Conservation (phyloP, 1,140 invertebrate species). For the Spodoptera litura region DNA sequence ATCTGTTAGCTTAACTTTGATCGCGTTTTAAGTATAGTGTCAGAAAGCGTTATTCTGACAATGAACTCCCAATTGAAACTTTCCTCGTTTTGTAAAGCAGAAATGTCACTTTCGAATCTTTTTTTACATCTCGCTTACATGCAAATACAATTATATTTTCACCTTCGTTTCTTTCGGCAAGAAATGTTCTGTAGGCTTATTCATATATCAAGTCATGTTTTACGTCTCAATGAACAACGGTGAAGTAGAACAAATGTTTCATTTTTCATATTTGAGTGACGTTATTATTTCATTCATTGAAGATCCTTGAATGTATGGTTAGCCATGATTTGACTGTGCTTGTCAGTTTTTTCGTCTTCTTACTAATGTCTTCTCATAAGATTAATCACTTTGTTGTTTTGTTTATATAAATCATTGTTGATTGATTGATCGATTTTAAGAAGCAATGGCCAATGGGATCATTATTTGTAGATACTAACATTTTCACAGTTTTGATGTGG, state of each 20-base stretch:
- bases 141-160: not conserved
- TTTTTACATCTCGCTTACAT: not conserved
- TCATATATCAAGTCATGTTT: not conserved
- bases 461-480: not conserved
- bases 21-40: not conserved
- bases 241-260: not conserved
- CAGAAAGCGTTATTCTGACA: not conserved
- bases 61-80: not conserved
- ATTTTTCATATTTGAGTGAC: slow-evolving; percentile 23
- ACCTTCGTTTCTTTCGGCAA: not conserved
- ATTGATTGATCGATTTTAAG: slow-evolving; percentile 38
- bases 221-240: not conserved
- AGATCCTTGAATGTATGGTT: not conserved
- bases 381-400: slow-evolving; percentile 41
- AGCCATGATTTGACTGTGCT: slow-evolving; percentile 5
- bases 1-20: slow-evolving; percentile 24
- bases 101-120: not conserved
- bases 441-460: not conserved
- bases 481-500: too few species aligned
- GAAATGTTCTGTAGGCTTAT: not conserved
- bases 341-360: not conserved
- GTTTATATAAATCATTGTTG: slow-evolving; percentile 19
- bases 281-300: slow-evolving; percentile 6
- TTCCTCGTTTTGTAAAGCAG: not conserved
- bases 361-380: slow-evolving; percentile 29